Percentiles rank a stretch among this genome's conserved stretches.
phyloP scores from a whole-genome alignment of 2,797 vertebrate genomes.

The Scolopax rusticola region DNA sequence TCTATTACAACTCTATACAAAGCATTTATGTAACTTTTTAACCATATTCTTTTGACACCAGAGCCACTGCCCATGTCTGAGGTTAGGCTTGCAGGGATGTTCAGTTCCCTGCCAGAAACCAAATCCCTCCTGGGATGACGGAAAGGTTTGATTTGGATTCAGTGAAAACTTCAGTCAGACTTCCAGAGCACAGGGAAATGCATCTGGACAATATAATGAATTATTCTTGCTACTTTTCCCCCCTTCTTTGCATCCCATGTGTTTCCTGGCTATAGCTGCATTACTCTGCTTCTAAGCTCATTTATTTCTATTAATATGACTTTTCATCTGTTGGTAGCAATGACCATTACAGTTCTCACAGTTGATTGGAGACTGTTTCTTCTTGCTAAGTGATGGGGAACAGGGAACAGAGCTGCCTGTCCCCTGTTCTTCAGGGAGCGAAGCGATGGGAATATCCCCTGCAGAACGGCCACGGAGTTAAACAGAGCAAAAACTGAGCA shows the following conservation, averaged over 20 bases:
- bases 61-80: background rate
- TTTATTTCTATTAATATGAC: background rate
- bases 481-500: background rate
- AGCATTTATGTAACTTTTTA: background rate
- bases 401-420: background rate
- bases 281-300: background rate
- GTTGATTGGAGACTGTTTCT: background rate
- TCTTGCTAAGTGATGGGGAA: background rate
- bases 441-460: background rate
- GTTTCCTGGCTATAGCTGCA: background rate
- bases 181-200: background rate
- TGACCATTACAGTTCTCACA: background rate
- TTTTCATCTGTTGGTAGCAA: background rate
- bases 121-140: background rate
- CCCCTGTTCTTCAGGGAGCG: background rate
- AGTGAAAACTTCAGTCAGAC: background rate
- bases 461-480: background rate
- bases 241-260: background rate
- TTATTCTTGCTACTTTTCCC: rapidly evolving
- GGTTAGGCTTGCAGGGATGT: background rate
- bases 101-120: background rate
- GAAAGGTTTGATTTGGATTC: background rate
- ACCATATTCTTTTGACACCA: background rate
- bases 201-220: background rate
- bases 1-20: background rate